phyloP scores from a whole-genome alignment of 2,797 vertebrate genomes.

The Protosalanx chinensis region DNA sequence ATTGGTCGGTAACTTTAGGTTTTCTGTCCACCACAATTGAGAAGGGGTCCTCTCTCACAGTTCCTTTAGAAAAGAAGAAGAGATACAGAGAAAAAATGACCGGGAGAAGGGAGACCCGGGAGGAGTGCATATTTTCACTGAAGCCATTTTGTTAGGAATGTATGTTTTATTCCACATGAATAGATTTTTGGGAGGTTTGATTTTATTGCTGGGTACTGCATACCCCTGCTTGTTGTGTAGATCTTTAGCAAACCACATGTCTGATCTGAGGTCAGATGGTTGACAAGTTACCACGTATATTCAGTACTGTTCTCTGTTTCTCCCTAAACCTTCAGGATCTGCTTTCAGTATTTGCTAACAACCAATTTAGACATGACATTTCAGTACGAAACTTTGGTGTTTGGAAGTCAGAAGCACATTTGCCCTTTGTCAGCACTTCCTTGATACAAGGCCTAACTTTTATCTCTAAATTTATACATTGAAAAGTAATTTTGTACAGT shows the following conservation, averaged over 20 bases:
- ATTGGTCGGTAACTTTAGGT: conserved; percentile 4
- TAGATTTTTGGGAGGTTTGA: conserved; percentile 34
- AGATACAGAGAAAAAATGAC: neutral
- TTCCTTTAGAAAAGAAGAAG: neutral
- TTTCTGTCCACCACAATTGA: conserved; percentile 24
- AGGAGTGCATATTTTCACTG: neutral
- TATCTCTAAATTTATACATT: neutral
- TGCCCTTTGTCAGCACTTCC: neutral
- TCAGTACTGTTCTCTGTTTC: conserved; percentile 33
- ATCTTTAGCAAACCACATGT: conserved; percentile 35
- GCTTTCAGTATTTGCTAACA: conserved; percentile 14
- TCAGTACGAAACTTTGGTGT: neutral
- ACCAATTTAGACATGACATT: conserved; percentile 28
- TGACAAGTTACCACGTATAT: conserved; percentile 36
- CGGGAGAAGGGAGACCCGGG: neutral
- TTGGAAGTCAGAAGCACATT: neutral
- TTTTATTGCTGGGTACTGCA: conserved; percentile 41
- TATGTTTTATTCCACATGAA: conserved; percentile 28
- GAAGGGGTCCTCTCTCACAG: conserved; percentile 7
- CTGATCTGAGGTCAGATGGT: conserved; percentile 44
- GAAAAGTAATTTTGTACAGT: neutral
- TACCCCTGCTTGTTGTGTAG: conserved; percentile 36
- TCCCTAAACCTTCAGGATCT: conserved; percentile 1
- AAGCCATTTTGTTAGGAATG: conserved; percentile 38
- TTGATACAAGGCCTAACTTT: neutral